Evolutionary conservation across 1,140 invertebrate species (phyloP).

Genomic region (Macrocentrus cingulum): DNA sequence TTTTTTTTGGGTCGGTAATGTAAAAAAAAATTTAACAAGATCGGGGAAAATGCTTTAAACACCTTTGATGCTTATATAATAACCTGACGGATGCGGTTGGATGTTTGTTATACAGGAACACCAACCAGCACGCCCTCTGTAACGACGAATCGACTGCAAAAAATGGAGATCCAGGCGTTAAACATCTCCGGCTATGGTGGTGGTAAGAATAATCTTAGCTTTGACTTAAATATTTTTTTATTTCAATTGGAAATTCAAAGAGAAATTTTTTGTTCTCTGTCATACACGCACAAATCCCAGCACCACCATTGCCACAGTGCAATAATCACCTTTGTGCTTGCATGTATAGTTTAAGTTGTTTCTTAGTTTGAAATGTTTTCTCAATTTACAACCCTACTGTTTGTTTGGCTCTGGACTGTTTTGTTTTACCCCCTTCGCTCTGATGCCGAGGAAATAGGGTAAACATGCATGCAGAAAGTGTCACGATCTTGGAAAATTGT

Average conservation of each 20-base stretch:
- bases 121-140: constrained; percentile 49
- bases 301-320: constrained; percentile 20
- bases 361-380: too few species aligned
- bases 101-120: constrained; percentile 55
- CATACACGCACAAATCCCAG: not conserved
- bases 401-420: too few species aligned
- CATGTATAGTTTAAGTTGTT: too few species aligned
- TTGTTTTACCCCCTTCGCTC: not conserved
- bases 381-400: too few species aligned
- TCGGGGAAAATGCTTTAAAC: constrained; percentile 16
- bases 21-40: too few species aligned
- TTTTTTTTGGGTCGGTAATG: too few species aligned
- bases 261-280: not conserved
- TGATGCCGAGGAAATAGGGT: not conserved
- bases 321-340: not conserved
- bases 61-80: constrained; percentile 42
- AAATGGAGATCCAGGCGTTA: constrained; percentile 56
- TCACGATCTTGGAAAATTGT: too few species aligned
- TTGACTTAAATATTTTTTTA: constrained; percentile 21
- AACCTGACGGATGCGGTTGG: constrained; percentile 49
- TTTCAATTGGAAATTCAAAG: constrained; percentile 12
- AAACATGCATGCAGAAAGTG: too few species aligned
- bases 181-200: constrained; percentile 53
- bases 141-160: constrained; percentile 53
- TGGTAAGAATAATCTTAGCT: constrained; percentile 51